Evolutionary conservation across 2,888 invertebrate genomes (phyloP).

Genomic region (Nezara viridula): DNA sequence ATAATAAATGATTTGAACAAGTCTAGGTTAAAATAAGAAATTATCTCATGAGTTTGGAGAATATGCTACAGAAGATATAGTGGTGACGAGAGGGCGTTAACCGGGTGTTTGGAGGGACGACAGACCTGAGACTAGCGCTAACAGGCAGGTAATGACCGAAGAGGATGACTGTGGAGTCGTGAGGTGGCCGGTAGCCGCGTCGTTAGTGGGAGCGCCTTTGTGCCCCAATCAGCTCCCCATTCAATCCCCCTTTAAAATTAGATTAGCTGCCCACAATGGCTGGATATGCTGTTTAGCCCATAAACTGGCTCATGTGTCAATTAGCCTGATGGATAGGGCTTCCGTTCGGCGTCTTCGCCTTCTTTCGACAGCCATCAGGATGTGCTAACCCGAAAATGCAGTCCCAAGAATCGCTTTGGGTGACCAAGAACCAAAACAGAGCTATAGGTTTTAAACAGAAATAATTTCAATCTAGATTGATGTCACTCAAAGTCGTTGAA

Average conservation of each 20-base stretch:
- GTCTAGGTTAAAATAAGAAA: no score
- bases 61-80: not conserved
- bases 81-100: conserved; percentile 14
- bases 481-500: no score
- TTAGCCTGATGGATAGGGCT: conserved; percentile 48
- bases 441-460: no score
- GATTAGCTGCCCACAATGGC: conserved; percentile 13
- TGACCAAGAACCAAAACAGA: not conserved
- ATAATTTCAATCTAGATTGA: no score
- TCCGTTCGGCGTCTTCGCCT: conserved; percentile 26
- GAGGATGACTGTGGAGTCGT: conserved; percentile 43
- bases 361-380: not conserved
- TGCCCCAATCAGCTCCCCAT: conserved; percentile 28
- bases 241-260: conserved; percentile 42
- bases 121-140: not conserved
- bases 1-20: no score
- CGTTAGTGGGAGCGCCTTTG: not conserved
- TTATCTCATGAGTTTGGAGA: not conserved
- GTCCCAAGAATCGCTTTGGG: not conserved
- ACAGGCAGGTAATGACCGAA: conserved; percentile 12
- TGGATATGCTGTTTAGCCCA: conserved; percentile 26
- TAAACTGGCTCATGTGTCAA: conserved; percentile 46
- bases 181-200: conserved; percentile 39
- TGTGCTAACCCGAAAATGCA: no score
- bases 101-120: not conserved